Evolutionary conservation across 2,797 vertebrate species (phyloP).

Genomic region (Nothura maculosa): DNA sequence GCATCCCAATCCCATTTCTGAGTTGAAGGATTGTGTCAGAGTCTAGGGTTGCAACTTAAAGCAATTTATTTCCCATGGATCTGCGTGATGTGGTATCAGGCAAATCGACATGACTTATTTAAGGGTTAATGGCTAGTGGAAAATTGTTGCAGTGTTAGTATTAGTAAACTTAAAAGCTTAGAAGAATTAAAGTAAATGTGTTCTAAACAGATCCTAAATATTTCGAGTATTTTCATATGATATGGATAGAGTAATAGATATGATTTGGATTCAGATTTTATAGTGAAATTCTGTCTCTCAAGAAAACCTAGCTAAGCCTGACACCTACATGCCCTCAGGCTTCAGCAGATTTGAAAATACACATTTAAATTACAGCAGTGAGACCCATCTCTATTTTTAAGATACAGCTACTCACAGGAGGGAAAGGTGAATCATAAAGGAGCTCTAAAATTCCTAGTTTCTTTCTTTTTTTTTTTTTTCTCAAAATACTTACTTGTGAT

Average conservation of each 20-base stretch:
- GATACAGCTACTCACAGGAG: not conserved
- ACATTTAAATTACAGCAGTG: slow-evolving; percentile 8
- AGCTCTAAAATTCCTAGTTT: not conserved
- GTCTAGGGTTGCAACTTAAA: not conserved
- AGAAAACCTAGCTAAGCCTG: not conserved
- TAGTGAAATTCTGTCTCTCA: not conserved
- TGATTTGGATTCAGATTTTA: not conserved
- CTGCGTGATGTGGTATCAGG: not conserved
- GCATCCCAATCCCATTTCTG: not conserved
- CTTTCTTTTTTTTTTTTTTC: too few relatives aligned
- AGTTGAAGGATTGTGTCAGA: not conserved
- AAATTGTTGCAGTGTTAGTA: not conserved
- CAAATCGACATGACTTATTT: not conserved
- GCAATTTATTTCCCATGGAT: not conserved
- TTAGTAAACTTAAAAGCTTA: not conserved
- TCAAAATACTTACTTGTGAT: not conserved
- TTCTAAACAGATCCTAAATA: not conserved
- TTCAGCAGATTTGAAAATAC: not conserved
- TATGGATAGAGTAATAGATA: too few relatives aligned
- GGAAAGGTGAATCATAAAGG: slow-evolving; percentile 16
- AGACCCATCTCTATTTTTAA: slow-evolving; percentile 37
- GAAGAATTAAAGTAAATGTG: not conserved
- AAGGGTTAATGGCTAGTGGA: not conserved
- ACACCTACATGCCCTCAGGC: not conserved
- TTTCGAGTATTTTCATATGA: not conserved